Conservation (phyloP, 2,797 vertebrate genomes). For the Anguilla pacifica region DNA sequence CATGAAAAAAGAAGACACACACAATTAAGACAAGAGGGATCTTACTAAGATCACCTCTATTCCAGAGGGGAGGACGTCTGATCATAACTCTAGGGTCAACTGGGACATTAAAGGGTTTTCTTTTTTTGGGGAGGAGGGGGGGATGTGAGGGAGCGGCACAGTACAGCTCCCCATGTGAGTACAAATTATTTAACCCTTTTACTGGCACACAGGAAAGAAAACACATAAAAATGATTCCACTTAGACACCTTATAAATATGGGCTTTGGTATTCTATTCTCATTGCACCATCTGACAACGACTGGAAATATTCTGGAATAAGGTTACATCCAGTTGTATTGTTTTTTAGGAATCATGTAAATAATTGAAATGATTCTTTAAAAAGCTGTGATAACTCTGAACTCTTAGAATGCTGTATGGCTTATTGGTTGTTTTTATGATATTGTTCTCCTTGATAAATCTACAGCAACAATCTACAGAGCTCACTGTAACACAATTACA, state of each 20-base stretch:
- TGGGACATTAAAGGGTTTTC: neutral
- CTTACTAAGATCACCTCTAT: constrained; percentile 20
- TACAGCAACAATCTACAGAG: too few relatives aligned
- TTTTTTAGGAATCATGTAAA: neutral
- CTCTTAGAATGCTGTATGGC: too few relatives aligned
- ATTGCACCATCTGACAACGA: neutral
- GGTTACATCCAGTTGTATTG: neutral
- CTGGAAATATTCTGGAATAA: neutral
- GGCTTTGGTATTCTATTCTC: neutral
- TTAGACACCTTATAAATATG: neutral
- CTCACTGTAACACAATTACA: too few relatives aligned
- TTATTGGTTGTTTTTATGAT: too few relatives aligned
- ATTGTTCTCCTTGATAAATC: too few relatives aligned
- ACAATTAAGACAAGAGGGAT: constrained; percentile 25
- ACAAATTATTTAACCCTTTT: neutral
- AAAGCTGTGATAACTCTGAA: too few relatives aligned
- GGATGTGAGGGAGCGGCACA: too few relatives aligned
- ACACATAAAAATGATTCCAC: too few relatives aligned
- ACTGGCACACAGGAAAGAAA: too few relatives aligned
- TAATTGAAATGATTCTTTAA: neutral
- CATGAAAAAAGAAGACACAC: constrained; percentile 7
- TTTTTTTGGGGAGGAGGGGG: neutral
- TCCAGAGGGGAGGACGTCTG: constrained; percentile 21
- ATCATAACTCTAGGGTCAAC: constrained; percentile 20
- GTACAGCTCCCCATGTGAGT: neutral